Percentiles rank a stretch among this genome's conserved stretches.
phyloP scores from a whole-genome alignment of 2,113 vertebrate genomes.

The Perca schrenkii region DNA sequence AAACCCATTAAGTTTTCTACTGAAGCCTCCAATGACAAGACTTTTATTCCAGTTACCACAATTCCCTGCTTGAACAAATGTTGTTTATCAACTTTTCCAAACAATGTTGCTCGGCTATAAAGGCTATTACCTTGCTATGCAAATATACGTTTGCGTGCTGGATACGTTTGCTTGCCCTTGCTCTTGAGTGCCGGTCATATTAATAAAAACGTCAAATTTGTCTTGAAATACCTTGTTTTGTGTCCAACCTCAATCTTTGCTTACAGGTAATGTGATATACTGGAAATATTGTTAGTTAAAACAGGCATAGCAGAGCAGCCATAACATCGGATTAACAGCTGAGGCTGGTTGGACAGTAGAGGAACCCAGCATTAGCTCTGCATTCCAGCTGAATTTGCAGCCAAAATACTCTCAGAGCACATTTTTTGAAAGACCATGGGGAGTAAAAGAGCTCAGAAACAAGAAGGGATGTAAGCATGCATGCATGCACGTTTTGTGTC shows the following conservation, averaged over 20 bases:
- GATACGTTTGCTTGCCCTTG: not conserved
- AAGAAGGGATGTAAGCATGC: conserved; percentile 53
- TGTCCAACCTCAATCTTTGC: conserved; percentile 28
- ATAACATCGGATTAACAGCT: conserved; percentile 76
- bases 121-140: not conserved
- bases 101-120: not conserved
- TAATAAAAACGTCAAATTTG: conserved; percentile 23
- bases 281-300: conserved; percentile 55
- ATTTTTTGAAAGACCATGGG: conserved; percentile 43
- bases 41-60: not conserved
- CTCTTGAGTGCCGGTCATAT: not conserved
- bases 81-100: not conserved
- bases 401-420: conserved; percentile 64
- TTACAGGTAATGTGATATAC: conserved; percentile 51
- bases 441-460: conserved; percentile 49
- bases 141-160: not conserved
- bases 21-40: not conserved
- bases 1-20: not conserved
- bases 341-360: conserved; percentile 64
- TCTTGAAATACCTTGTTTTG: conserved; percentile 25
- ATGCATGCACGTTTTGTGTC: conserved; percentile 38
- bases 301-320: conserved; percentile 62
- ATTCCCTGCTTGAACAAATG: not conserved
- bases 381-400: conserved; percentile 72
- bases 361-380: conserved; percentile 73